Conservation (phyloP, 2,113 vertebrate species). For the Gymnogyps californianus region DNA sequence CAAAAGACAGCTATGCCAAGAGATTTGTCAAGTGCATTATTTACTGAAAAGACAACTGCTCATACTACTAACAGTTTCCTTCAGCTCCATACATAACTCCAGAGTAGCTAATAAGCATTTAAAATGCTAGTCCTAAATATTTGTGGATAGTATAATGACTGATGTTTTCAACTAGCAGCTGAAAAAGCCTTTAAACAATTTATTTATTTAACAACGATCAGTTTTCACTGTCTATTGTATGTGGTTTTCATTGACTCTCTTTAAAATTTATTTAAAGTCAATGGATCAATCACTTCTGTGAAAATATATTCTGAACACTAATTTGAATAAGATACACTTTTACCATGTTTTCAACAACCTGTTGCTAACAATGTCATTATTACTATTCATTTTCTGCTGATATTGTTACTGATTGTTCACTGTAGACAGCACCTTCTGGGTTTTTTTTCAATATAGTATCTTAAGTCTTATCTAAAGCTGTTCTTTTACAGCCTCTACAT, state of each 20-base stretch:
- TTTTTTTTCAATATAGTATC: neutral
- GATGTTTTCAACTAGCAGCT: neutral
- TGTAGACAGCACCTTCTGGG: neutral
- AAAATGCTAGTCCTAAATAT: conserved; percentile 11
- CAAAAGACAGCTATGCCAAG: neutral
- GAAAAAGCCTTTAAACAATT: neutral
- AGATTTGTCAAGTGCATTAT: neutral
- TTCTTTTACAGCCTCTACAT: conserved; percentile 28
- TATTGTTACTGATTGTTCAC: neutral
- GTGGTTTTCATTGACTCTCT: neutral
- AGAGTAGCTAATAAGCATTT: neutral
- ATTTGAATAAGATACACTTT: neutral
- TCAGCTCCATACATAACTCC: neutral
- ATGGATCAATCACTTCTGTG: neutral
- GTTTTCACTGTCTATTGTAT: neutral
- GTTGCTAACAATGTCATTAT: neutral
- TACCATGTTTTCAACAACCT: neutral
- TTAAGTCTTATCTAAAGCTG: neutral
- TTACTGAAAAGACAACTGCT: neutral
- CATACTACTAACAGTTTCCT: neutral
- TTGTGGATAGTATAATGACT: neutral
- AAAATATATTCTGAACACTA: neutral
- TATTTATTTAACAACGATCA: neutral
- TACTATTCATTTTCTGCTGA: neutral
- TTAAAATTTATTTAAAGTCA: neutral